Evolutionary conservation across 1,140 invertebrate genomes (phyloP).

Genomic region (Drosophila punjabiensis): DNA sequence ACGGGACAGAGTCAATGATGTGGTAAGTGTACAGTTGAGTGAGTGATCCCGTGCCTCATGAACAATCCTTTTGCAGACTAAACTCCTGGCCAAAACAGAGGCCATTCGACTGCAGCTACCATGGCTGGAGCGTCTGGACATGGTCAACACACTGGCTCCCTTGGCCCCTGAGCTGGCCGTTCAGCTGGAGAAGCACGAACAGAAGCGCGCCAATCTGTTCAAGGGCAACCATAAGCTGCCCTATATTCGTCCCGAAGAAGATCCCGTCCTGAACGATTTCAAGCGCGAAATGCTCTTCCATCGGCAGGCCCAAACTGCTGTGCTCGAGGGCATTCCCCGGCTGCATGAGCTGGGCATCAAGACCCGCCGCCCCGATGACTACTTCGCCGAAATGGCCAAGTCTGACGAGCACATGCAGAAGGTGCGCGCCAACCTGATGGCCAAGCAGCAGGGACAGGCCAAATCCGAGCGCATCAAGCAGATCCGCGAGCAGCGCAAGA

Average conservation of each 20-base stretch:
- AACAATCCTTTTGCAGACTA: conserved; percentile 86
- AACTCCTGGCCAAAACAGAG: conserved; percentile 90
- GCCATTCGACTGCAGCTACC: conserved; percentile 90
- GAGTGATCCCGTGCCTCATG: no score
- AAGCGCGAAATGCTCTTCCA: conserved; percentile 96
- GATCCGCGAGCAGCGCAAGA: conserved; percentile 95
- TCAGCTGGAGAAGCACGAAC: conserved; percentile 91
- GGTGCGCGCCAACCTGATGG: conserved; percentile 93
- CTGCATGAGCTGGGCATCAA: conserved; percentile 91
- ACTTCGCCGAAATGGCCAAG: conserved; percentile 99
- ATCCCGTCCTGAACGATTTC: conserved; percentile 96
- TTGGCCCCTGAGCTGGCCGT: conserved; percentile 92
- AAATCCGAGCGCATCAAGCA: conserved; percentile 95
- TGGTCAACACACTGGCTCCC: conserved; percentile 91
- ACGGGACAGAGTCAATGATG: conserved; percentile 88
- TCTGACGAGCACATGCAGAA: conserved; percentile 99
- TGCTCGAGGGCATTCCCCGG: conserved; percentile 91
- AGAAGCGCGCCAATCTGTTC: conserved; percentile 88
- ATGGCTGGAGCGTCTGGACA: conserved; percentile 95
- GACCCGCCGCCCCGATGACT: conserved; percentile 96
- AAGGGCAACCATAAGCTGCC: conserved; percentile 90
- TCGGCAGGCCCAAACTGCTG: conserved; percentile 95
- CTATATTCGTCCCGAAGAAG: conserved; percentile 88
- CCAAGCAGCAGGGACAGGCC: conserved; percentile 93
- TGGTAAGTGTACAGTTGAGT: conserved; percentile 86